Evolutionary conservation across 2,113 vertebrate species (phyloP), one percentile per base, ranked within the genome.

Genomic region (Hypocryptadius cinnamomeus): DNA sequence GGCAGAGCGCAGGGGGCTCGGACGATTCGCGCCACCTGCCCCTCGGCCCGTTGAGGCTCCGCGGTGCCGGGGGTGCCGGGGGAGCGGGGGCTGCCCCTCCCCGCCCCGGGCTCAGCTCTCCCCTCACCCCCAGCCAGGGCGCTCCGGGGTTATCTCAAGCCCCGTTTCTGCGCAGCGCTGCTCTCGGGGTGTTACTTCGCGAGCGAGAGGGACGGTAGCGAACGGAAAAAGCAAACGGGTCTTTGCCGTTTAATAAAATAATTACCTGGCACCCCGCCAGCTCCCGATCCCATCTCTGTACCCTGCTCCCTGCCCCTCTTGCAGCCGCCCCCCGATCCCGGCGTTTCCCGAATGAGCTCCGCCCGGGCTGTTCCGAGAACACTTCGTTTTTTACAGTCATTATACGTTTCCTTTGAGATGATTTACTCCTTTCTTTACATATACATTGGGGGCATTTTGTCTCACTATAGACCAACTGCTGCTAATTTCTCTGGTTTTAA

Each of bases 401-500:
- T 93, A 79, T 60, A 51, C 3, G 57, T 89, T 93, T 59, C 74
- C 40, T 69, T 83, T 47, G 94, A 84, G 82, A 90, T 51, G 35
- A 73, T 94, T 92, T 90, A 83, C 80, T 85, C 79, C 59, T 94
- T 93, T 81, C 82, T 85, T 54, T 91, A 57, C 80, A 17, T 69
- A 69, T 77, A 91, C 91, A 92, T 61, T 13, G 90, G 18, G 51
- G 83, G 35, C 85, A 44, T 92, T 94, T 93, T 81, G 90, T 69
- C 79, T 93, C 74, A 15, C 93, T 89, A 50, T 51, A 85, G 96
- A 96, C 95, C 92, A 73, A 96, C 95, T 88, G 92, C 96, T 92
- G 96, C 88, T 95, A 92, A 94, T 96, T 95, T 97, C 93, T 90
- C 69, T 83, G 89, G 88, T 53, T 95, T 94, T 94, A 89, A 92